Evolutionary conservation across 2,113 vertebrate species (phyloP), one percentile per base, ranked within the genome.

Genomic region (Triplophysa tibetana): DNA sequence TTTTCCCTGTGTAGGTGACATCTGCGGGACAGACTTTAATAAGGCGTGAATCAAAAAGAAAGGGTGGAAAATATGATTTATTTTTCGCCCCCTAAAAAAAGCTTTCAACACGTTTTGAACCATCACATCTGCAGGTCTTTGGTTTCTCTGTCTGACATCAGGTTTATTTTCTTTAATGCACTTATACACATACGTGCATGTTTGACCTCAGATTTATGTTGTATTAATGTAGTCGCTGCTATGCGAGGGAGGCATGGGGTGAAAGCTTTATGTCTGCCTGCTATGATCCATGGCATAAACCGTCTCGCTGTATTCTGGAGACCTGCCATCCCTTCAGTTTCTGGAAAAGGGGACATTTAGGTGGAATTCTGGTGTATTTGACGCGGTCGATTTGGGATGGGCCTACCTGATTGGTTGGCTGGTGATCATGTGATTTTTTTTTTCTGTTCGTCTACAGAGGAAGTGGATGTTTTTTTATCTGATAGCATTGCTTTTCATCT

Each of bases 261-360:
- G 75, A 65, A 77, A 65, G 75, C 62, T 77, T 77, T 65, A 77
- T 77, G 75, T 77, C 75, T 77, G 62, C 33, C 61, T 54, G 75
- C 75, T 50, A 62, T 65, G 75, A 77, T 65, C 62, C 61, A 13
- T 76, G 61, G 61, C 0, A 21, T 77, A 77, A 77, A 77, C 74
- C 62, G 74, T 77, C 75, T 77, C 75, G 52, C 75, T 63, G 58
- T 76, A 50, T 61, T 54, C 45, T 54, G 62, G 62, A 65, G 38
- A 38, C 61, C 17, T 13, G 11, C 45, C 45, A 63, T 43, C 43
- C 73, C 73, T 75, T 48, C 41, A 43, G 60, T 41, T 4, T 62
- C 24, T n/a, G 26, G 33, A 63, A 63, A 75, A 29, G 26, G 23
- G 41, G 56, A 41, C 58, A 75, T 61, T 75, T 14, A 75, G 56